Evolutionary conservation across 2,888 invertebrate species (phyloP), one percentile per base, ranked within the genome.

Genomic region (Oscheius onirici): DNA sequence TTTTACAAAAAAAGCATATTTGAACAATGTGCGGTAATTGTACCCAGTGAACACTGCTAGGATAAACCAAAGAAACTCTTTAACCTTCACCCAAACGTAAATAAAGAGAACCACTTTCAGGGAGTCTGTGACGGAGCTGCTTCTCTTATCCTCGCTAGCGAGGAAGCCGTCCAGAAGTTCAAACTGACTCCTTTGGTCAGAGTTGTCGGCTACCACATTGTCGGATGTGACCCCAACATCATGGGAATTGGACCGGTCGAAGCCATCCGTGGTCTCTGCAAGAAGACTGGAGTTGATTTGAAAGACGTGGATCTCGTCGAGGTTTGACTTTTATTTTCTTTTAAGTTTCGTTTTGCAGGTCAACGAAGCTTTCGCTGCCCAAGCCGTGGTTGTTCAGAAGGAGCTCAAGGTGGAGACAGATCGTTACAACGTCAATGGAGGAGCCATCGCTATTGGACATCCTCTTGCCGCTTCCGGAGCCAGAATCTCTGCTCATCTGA

Each of bases 331-430:
- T 34, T n/a, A 15, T 1, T 8, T 24, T 54, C 20, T 24, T 54
- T 24, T 3, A 13, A 34, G 49, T 72, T 2, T 3, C 20, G 15
- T 17, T 40, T 17, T 72, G 67, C n/a, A 82, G 80, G 79, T 97
- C 82, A 99, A 99, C 90, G 97, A 99, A 90, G 97, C 97, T 0
- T 99, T 99, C 90, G 95, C 92, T 57, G 93, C 96, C 0, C 97
- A 99, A 90, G 93, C 94, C 1, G 90, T 99, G n/a, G 76, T 97
- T 0, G 96, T 96, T 82, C 93, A 92, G 57, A 94, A 94, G 87
- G 95, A 94, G 58, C 90, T 99, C 54, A 92, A 92, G 75, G 89
- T 99, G 72, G 94, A 97, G 88, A 89, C 92, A 71, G 92, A 92
- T 77, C 95, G 94, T 88, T 90, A 95, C 81, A 99, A 99, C 89